Evolutionary conservation across 1,140 invertebrate genomes (phyloP).

Genomic region (Cheumatopsyche charites): DNA sequence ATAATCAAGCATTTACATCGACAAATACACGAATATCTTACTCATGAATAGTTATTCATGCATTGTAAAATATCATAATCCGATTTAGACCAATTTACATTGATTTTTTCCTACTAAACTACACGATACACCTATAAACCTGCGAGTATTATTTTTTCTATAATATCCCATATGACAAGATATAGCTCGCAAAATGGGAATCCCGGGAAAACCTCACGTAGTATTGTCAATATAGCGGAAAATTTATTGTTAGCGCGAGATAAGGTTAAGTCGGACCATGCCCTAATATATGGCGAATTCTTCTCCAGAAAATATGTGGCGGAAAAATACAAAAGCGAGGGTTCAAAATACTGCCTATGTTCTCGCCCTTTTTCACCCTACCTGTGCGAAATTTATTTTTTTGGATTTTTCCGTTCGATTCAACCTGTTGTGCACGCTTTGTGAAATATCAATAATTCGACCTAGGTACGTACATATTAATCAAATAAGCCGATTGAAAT

Average conservation of each 20-base stretch:
- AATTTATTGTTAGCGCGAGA: conserved; percentile 29
- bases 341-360: conserved; percentile 1
- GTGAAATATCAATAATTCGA: too few species aligned
- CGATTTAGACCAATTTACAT: too few species aligned
- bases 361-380: neutral
- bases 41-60: too few species aligned
- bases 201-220: conserved; percentile 29
- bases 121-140: too few species aligned
- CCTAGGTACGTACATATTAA: too few species aligned
- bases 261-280: neutral
- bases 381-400: neutral
- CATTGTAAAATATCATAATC: too few species aligned
- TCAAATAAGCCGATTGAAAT: too few species aligned
- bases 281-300: conserved; percentile 25
- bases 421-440: too few species aligned
- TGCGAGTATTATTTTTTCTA: conserved; percentile 2
- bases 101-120: too few species aligned
- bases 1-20: too few species aligned
- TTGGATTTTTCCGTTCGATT: too few species aligned
- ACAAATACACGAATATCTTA: too few species aligned
- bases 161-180: conserved; percentile 19
- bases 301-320: conserved; percentile 13
- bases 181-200: neutral
- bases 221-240: conserved; percentile 32
- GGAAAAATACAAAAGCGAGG: conserved; percentile 18